These are phyloP conservation scores for Tapirus indicus DNA, from an alignment of 2,797 vertebrate species.

Conservation along the genomic window DNA sequence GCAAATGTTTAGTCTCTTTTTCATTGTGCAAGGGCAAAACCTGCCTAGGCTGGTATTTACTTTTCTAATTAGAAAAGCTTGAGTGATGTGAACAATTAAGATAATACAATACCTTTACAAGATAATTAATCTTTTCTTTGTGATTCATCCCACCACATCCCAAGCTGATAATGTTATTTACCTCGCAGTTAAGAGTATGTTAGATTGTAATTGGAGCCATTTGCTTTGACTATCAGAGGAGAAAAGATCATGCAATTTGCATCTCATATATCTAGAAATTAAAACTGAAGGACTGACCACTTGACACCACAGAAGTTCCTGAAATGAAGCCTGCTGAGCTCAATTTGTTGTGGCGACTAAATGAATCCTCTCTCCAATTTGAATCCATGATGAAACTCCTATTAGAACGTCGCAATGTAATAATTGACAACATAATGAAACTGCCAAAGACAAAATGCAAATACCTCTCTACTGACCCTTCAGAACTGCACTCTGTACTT, in stretches of 20 bases:
- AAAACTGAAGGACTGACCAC: conserved; percentile 87
- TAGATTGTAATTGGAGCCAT: conserved; percentile 82
- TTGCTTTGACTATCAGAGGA: conserved; percentile 81
- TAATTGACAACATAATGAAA: conserved; percentile 83
- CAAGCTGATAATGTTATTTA: conserved; percentile 85
- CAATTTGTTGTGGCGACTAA: conserved; percentile 86
- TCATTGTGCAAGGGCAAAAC: conserved; percentile 61
- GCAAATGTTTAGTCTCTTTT: conserved; percentile 67
- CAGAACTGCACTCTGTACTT: conserved; percentile 41
- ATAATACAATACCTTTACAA: conserved; percentile 81
- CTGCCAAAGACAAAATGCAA: conserved; percentile 70
- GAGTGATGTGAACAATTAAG: conserved; percentile 82
- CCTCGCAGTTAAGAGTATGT: conserved; percentile 76
- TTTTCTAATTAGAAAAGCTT: conserved; percentile 84
- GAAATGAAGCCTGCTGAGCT: conserved; percentile 87
- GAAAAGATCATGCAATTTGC: conserved; percentile 85
- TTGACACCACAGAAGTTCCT: conserved; percentile 86
- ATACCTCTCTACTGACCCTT: conserved; percentile 67
- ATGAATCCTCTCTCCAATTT: conserved; percentile 81
- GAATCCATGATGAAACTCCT: conserved; percentile 85
- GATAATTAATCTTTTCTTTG: conserved; percentile 83
- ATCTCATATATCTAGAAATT: conserved; percentile 87
- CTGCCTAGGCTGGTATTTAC: conserved; percentile 77
- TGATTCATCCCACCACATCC: conserved; percentile 72
- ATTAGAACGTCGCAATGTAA: conserved; percentile 74